Percentiles rank a stretch among this genome's conserved stretches.
Conservation (phyloP, 2,888 invertebrate genomes). For the Lasiommata megera region DNA sequence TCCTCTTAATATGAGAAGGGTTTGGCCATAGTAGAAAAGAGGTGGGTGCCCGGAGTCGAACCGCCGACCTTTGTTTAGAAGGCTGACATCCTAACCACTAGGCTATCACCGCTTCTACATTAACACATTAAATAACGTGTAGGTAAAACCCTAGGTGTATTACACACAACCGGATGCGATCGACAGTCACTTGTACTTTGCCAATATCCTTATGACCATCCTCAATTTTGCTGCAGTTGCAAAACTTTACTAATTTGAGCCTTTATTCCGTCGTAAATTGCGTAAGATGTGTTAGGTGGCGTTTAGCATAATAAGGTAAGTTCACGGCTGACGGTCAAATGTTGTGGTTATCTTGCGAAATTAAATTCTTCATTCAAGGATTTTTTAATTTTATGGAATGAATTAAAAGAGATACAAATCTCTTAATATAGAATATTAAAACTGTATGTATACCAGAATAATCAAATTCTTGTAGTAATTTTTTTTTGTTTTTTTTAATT, state of each 20-base stretch:
- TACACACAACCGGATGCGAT: conserved; percentile 17
- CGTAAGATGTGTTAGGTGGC: conserved; percentile 10
- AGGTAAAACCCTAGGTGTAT: conserved; percentile 17
- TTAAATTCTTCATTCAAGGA: neutral
- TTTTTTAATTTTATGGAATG: no score
- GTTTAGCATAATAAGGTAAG: conserved; percentile 11
- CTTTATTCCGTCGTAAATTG: conserved; percentile 14
- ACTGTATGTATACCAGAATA: no score
- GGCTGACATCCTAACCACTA: no score
- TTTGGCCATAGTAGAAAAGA: no score
- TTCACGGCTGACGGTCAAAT: conserved; percentile 4
- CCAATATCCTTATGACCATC: conserved; percentile 50
- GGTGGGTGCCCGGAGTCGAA: no score
- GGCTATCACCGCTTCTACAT: no score
- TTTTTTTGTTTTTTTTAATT: no score
- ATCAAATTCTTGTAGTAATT: no score
- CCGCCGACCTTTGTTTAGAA: no score
- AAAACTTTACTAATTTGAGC: conserved; percentile 25
- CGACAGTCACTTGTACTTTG: conserved; percentile 35
- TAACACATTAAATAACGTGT: conserved; percentile 4
- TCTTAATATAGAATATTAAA: no score
- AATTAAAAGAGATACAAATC: no score
- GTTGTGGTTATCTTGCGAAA: conserved; percentile 9
- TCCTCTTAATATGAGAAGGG: no score
- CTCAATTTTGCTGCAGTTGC: conserved; percentile 42